phyloP scores from a whole-genome alignment of 53 echinoderm and acorn worm species.

The Arbacia lixula region DNA sequence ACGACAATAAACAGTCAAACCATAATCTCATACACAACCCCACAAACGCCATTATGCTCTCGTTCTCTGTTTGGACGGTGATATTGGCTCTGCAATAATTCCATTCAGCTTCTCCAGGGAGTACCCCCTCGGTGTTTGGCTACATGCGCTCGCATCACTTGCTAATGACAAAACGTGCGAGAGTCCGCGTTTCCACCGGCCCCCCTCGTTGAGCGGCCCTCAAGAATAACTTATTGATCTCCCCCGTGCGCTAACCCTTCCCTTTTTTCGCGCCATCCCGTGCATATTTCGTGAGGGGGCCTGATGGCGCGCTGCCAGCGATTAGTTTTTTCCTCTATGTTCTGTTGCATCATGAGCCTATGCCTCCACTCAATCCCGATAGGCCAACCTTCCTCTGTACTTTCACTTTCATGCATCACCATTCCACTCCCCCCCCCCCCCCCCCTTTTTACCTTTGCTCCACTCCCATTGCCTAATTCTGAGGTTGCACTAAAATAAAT shows the following conservation, averaged over 20 bases:
- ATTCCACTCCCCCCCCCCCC: not conserved
- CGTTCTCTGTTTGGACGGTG: no score
- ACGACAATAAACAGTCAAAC: no score
- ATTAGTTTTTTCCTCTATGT: no score
- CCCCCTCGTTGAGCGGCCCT: constrained; percentile 11
- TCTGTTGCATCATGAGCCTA: no score
- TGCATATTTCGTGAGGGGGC: not conserved
- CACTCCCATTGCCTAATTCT: no score
- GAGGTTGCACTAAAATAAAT: no score
- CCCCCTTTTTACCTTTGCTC: no score
- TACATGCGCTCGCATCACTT: constrained; percentile 49
- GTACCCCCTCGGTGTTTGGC: constrained; percentile 28
- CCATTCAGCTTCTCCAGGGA: not conserved
- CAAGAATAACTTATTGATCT: constrained; percentile 48
- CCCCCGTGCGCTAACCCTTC: constrained; percentile 2
- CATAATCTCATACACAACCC: no score
- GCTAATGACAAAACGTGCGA: constrained; percentile 29
- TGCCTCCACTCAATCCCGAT: not conserved
- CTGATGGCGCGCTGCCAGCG: no score
- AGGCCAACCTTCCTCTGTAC: not conserved
- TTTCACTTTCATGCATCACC: not conserved
- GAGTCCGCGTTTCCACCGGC: not conserved
- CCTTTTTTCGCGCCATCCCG: constrained; percentile 6
- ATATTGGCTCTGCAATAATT: no score
- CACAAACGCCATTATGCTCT: no score